These are phyloP conservation scores for Lymantria monacha DNA, from an alignment of 2,888 invertebrate genomes.

Conservation along the genomic window DNA sequence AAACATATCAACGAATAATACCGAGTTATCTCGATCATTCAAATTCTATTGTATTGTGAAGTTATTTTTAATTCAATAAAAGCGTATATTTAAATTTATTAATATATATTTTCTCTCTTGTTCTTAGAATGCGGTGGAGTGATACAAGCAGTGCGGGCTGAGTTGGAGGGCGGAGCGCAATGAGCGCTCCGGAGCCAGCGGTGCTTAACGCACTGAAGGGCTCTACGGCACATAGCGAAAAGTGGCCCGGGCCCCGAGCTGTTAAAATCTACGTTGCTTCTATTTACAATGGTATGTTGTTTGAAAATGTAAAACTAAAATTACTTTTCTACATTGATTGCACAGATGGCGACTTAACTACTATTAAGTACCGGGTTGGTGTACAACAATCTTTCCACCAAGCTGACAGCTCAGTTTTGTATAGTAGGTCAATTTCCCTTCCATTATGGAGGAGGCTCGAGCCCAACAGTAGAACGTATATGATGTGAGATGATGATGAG, in stretches of 20 bases:
- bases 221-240: slow-evolving; percentile 62
- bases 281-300: slow-evolving; percentile 77
- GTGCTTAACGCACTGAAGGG: slow-evolving; percentile 79
- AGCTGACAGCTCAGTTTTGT: too few relatives aligned
- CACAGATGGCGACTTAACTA: too few relatives aligned
- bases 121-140: slow-evolving; percentile 60
- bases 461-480: too few relatives aligned
- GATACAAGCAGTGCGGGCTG: slow-evolving; percentile 55
- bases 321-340: background rate
- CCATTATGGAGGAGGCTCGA: too few relatives aligned
- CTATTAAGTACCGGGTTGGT: too few relatives aligned
- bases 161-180: slow-evolving; percentile 49
- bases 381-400: too few relatives aligned
- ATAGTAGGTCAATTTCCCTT: too few relatives aligned
- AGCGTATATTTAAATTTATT: slow-evolving; percentile 1
- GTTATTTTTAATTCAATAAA: too few relatives aligned
- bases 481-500: too few relatives aligned
- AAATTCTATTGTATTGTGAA: too few relatives aligned
- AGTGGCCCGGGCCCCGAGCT: slow-evolving; percentile 82
- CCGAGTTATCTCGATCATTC: too few relatives aligned
- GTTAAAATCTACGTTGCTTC: slow-evolving; percentile 83
- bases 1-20: too few relatives aligned
- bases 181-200: slow-evolving; percentile 78
- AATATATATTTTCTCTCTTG: slow-evolving; percentile 21
- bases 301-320: background rate